Conservation (phyloP, 1,140 invertebrate genomes). For the Atta cephalotes region DNA sequence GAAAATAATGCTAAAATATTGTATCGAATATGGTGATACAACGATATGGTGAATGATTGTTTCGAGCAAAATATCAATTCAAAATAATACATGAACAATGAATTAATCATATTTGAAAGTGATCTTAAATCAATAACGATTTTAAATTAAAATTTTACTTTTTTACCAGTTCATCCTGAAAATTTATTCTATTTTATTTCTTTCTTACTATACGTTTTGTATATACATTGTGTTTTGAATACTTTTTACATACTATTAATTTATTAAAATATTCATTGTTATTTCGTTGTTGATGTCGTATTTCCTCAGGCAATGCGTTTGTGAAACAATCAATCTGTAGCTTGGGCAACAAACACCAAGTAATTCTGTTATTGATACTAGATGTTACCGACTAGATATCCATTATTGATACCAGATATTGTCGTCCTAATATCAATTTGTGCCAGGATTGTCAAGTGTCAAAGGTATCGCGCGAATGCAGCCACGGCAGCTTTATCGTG, state of each 20-base stretch:
- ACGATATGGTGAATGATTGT: neutral
- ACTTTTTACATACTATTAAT: neutral
- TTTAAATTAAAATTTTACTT: conserved; percentile 20
- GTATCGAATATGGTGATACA: neutral
- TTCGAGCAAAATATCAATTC: neutral
- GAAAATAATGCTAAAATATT: conserved; percentile 9
- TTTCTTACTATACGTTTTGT: neutral
- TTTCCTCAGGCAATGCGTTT: neutral
- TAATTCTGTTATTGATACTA: neutral
- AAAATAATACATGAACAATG: neutral
- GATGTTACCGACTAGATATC: conserved; percentile 3
- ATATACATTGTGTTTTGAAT: neutral
- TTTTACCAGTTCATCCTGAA: neutral
- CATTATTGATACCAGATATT: conserved; percentile 42
- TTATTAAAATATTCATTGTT: conserved; percentile 7
- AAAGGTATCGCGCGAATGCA: conserved; percentile 46
- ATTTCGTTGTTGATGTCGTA: neutral
- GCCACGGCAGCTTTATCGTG: conserved; percentile 48
- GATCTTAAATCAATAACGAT: conserved; percentile 32
- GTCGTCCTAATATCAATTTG: conserved; percentile 53
- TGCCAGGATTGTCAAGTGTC: conserved; percentile 43
- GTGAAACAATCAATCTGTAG: neutral
- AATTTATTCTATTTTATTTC: conserved; percentile 3
- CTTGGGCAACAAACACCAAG: neutral
- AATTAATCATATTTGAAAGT: conserved; percentile 1